A percentile compares a stretch with the other conserved stretches of the same genome.
Conservation (phyloP, 2,113 vertebrate genomes). For the Patagioenas fasciata region DNA sequence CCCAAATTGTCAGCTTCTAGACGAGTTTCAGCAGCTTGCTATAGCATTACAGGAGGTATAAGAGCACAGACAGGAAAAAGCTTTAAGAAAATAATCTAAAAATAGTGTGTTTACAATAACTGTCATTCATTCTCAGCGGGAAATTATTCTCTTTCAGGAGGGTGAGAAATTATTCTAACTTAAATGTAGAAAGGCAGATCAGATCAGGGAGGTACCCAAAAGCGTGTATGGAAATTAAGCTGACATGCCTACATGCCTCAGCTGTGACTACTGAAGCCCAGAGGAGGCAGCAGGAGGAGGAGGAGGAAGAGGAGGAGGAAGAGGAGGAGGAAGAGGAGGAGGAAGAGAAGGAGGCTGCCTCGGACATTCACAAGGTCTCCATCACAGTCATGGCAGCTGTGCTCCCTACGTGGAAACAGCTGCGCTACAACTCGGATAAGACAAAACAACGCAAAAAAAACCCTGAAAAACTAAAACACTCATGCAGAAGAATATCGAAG, state of each 20-base stretch:
- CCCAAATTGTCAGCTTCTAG: background rate
- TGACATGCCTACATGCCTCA: background rate
- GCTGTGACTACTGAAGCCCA: background rate
- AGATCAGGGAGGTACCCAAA: background rate
- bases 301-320: background rate
- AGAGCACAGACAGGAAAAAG: background rate
- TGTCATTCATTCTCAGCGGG: conserved; percentile 28
- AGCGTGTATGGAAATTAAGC: background rate
- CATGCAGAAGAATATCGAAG: background rate
- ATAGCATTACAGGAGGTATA: background rate
- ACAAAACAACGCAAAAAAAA: background rate
- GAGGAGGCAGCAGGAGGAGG: background rate
- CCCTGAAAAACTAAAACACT: background rate
- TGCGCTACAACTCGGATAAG: background rate
- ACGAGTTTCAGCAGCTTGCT: background rate
- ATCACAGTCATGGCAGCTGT: background rate
- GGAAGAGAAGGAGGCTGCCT: background rate
- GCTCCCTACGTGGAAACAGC: background rate
- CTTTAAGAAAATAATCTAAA: conserved; percentile 28
- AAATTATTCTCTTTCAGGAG: conserved; percentile 17
- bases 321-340: background rate
- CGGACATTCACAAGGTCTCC: background rate
- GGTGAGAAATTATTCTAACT: background rate
- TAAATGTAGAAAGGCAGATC: conserved; percentile 27
- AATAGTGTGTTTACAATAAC: conserved; percentile 15